Base-by-base conservation (phyloP, 2,888 invertebrate species). In the Acanthosepion lycidas region DNA sequence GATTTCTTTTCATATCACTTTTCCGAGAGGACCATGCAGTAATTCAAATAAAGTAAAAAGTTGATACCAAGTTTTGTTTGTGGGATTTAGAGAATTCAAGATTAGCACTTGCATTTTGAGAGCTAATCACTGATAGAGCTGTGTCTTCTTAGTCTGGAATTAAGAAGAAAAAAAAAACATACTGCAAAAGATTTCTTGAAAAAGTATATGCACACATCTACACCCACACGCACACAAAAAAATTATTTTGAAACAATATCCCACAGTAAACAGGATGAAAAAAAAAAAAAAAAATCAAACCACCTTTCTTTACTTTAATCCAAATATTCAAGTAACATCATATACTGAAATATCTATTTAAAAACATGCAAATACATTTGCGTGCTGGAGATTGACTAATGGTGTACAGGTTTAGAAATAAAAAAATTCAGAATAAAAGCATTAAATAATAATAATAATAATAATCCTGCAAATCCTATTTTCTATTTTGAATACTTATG, bases 1-100 rank as follows among this genome's bases (percentile, higher is more conserved):
- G 78, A 78, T 78, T 78, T 78, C 78, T 78, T 78, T 78, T 78
- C 78, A 78, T 78, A 78, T 78, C 78, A 78, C 78, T 78, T 78
- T 78, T 78, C 78, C 8, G n/a, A 78, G 78, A 78, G 78, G 78
- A 78, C 78, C 78, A 78, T 78, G n/a, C 78, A 78, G 78, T 78
- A n/a, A 78, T 78, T n/a, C 78, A 78, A 78, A 78, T 78, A 78
- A 78, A 78, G 78, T 78, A 78, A 78, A n/a, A 15, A n/a, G 9
- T 5, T n/a, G n/a, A 78, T 78, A 78, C n/a, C 78, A 33, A 78
- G 78, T 78, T n/a, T 78, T 78, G 78, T 78, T 78, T 78, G 15
- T 4, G 33, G n/a, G 33, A 33, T 23, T 59, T 59, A 78, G 12
- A 78, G n/a, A 78, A n/a, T 78, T 78, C n/a, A 78, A 78, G 78